A percentile compares a stretch with the other conserved stretches of the same genome.
phyloP scores from a whole-genome alignment of 2,797 vertebrate species.

The Alcedo atthis region DNA sequence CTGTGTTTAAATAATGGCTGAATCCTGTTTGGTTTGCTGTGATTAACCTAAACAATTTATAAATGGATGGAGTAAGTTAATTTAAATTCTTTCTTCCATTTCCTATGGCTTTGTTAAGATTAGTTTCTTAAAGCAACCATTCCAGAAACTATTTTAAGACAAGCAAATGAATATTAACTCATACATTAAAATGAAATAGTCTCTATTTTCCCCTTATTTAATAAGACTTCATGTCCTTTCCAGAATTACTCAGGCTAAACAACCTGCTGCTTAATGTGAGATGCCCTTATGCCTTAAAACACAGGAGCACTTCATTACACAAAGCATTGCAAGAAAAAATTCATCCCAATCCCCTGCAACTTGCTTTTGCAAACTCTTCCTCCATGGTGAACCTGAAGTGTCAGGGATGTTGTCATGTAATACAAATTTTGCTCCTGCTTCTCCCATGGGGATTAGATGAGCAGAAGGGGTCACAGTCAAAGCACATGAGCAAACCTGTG shows the following conservation, averaged over 20 bases:
- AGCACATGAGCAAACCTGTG: neutral
- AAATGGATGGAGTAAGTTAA: conserved; percentile 37
- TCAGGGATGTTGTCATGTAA: neutral
- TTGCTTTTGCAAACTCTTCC: neutral
- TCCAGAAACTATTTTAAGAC: conserved; percentile 9
- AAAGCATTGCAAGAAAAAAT: neutral
- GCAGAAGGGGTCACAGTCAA: neutral
- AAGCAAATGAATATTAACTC: neutral
- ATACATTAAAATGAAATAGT: neutral
- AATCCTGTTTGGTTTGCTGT: conserved; percentile 63
- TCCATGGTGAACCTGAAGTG: neutral
- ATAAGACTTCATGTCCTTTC: neutral
- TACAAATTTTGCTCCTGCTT: neutral
- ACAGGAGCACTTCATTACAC: rapidly evolving
- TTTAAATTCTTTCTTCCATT: conserved; percentile 49
- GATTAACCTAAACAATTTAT: conserved; percentile 61
- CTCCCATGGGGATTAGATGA: neutral
- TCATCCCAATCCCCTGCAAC: neutral
- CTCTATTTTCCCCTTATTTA: neutral
- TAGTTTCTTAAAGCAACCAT: conserved; percentile 15
- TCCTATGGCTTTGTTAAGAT: conserved; percentile 14
- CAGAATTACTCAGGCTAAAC: neutral
- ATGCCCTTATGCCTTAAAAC: neutral
- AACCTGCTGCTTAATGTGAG: neutral
- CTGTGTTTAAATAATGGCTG: conserved; percentile 48